Evolutionary conservation across 2,113 vertebrate genomes (phyloP).

Genomic region (Aptenodytes patagonicus): DNA sequence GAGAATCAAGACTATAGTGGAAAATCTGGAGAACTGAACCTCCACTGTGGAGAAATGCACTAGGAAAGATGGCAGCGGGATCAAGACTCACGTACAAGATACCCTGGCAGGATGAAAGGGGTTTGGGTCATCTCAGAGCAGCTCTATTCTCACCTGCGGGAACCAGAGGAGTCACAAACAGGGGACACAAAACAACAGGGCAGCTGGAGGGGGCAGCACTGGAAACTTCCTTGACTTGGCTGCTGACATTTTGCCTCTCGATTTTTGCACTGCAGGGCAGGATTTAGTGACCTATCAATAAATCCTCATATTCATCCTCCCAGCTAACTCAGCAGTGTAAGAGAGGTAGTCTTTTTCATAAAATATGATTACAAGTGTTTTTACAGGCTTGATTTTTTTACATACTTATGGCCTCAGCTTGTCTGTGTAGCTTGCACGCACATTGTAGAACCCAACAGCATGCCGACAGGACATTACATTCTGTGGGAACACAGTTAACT

Average conservation of each 20-base stretch:
- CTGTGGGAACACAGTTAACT: neutral
- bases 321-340: neutral
- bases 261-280: neutral
- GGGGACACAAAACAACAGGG: neutral
- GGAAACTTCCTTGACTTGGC: neutral
- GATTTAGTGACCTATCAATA: neutral
- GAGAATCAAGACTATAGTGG: neutral
- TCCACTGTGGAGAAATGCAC: neutral
- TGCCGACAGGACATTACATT: neutral
- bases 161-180: neutral
- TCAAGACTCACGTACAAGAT: neutral
- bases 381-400: neutral
- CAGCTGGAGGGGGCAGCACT: neutral
- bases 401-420: neutral
- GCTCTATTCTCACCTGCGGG: neutral
- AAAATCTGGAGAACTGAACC: neutral
- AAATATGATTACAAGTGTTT: neutral
- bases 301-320: neutral
- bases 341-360: neutral
- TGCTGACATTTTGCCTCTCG: neutral
- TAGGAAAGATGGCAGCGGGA: neutral
- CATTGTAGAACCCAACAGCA: neutral
- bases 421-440: neutral
- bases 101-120: neutral
- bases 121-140: neutral